phyloP scores from a whole-genome alignment of 2,797 vertebrate genomes.

The Sebastes baramenuke region DNA sequence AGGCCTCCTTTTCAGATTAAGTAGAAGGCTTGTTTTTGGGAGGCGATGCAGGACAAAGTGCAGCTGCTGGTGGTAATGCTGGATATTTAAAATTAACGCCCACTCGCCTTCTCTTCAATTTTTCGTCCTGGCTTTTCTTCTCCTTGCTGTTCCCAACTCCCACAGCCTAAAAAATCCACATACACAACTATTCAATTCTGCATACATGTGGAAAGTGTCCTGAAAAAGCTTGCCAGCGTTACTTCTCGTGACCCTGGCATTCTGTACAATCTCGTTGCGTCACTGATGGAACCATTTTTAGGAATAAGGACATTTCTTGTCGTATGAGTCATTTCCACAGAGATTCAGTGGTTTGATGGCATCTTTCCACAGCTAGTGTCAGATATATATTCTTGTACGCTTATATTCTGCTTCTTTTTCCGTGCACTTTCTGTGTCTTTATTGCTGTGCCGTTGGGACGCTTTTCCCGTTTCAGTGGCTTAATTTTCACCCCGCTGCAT shows the following conservation, averaged over 20 bases:
- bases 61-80: slow-evolving; percentile 58
- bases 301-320: slow-evolving; percentile 6
- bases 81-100: slow-evolving; percentile 50
- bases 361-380: slow-evolving; percentile 3
- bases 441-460: background rate
- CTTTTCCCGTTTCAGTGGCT: slow-evolving; percentile 21
- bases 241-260: background rate
- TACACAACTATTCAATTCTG: slow-evolving; percentile 11
- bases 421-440: background rate
- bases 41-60: slow-evolving; percentile 51
- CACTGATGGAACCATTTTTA: slow-evolving; percentile 19
- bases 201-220: slow-evolving; percentile 9
- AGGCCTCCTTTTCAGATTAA: slow-evolving; percentile 61
- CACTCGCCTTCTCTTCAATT: slow-evolving; percentile 12
- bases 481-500: slow-evolving; percentile 43
- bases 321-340: slow-evolving; percentile 28
- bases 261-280: slow-evolving; percentile 4
- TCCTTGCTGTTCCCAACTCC: background rate
- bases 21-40: slow-evolving; percentile 40
- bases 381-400: background rate
- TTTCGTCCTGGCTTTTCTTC: slow-evolving; percentile 19
- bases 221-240: background rate
- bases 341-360: slow-evolving; percentile 3
- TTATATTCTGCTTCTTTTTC: background rate
- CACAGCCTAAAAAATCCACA: slow-evolving; percentile 2